Conservation (phyloP, 2,797 vertebrate genomes). For the Enteromius afrohamiltoni region DNA sequence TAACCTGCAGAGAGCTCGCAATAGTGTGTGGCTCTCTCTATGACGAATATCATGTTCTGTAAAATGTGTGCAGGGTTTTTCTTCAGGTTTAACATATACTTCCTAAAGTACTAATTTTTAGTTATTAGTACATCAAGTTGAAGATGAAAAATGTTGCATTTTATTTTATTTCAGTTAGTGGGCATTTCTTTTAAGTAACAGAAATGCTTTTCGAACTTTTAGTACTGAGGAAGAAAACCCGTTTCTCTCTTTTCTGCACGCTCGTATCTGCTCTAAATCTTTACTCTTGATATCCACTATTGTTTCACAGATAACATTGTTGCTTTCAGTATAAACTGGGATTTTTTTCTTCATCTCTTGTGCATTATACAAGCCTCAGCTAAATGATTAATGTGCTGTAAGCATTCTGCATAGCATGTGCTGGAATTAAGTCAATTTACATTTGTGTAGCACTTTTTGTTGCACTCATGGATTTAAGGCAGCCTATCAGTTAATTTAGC, state of each 20-base stretch:
- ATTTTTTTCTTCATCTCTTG: not conserved
- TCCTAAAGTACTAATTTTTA: not conserved
- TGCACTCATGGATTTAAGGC: not conserved
- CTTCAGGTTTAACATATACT: not conserved
- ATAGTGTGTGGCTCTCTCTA: not conserved
- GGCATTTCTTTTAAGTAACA: not conserved
- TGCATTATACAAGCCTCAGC: not conserved
- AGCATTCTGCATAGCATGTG: not conserved
- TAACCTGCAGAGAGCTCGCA: conserved; percentile 51
- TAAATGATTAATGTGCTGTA: not conserved
- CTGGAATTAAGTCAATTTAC: not conserved
- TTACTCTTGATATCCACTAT: not conserved
- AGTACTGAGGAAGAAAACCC: not conserved
- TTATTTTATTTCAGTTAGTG: not conserved
- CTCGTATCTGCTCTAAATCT: not conserved
- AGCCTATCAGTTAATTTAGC: not conserved
- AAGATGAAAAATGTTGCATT: not conserved
- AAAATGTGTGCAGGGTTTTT: not conserved
- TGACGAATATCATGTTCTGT: not conserved
- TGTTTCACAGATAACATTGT: not conserved
- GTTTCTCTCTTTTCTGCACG: not conserved
- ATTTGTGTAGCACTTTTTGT: not conserved
- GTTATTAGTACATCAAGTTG: not conserved
- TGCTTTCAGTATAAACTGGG: not conserved
- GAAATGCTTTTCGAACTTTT: too few relatives aligned